These are phyloP conservation scores for Labrus mixtus DNA, from an alignment of 2,113 vertebrate species.

Conservation along the genomic window DNA sequence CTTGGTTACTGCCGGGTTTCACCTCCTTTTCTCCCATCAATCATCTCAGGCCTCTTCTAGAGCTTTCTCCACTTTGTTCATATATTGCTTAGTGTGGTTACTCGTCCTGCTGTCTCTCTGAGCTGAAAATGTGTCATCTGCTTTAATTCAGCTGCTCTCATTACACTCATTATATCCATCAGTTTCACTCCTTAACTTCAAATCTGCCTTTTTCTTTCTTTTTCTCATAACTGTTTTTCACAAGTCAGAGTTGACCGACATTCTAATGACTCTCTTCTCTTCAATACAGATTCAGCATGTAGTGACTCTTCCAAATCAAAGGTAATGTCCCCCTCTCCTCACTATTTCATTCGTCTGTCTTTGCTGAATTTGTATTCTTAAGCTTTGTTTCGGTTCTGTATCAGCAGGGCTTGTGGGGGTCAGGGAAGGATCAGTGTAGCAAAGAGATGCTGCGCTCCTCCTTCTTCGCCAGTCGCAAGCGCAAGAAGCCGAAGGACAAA, in stretches of 20 bases:
- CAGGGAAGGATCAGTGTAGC: conserved; percentile 97
- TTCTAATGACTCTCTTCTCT: conserved; percentile 65
- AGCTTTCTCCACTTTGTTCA: conserved; percentile 41
- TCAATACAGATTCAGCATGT: conserved; percentile 94
- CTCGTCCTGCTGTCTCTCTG: conserved; percentile 32
- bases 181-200: conserved; percentile 33
- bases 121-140: conserved; percentile 53
- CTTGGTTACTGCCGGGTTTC: conserved; percentile 69
- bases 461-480: conserved; percentile 96
- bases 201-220: conserved; percentile 25
- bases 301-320: conserved; percentile 99
- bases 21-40: conserved; percentile 39
- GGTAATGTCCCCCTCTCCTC: conserved; percentile 81
- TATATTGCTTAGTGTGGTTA: conserved; percentile 53
- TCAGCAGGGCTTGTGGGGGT: conserved; percentile 93
- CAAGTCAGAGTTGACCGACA: conserved; percentile 3
- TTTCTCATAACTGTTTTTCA: conserved; percentile 31
- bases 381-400: conserved; percentile 13
- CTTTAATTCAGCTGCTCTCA: conserved; percentile 71
- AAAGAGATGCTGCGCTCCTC: conserved; percentile 96
- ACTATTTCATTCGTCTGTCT: not conserved
- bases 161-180: conserved; percentile 45
- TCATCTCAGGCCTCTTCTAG: conserved; percentile 61
- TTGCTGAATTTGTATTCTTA: not conserved
- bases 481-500: conserved; percentile 96